Conservation (phyloP, 2,888 invertebrate species). For the Carterocephalus palaemon region DNA sequence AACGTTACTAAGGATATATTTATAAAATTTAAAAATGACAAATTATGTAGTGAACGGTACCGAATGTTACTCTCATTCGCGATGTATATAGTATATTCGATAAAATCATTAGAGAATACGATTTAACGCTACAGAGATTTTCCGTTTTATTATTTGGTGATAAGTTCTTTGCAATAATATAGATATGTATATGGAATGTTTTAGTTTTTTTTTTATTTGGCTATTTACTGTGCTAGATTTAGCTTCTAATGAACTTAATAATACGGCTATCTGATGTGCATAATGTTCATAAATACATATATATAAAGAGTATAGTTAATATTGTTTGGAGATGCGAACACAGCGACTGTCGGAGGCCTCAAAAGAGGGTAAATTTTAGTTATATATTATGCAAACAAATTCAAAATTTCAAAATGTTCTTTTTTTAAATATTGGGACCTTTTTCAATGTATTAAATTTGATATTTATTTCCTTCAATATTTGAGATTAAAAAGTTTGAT, state of each 20-base stretch:
- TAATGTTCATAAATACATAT: conserved; percentile 31
- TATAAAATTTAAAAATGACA: conserved; percentile 68
- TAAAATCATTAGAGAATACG: conserved; percentile 52
- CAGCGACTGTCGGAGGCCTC: conserved; percentile 43
- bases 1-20: conserved; percentile 61
- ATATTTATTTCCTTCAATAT: too few species aligned
- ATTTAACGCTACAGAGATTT: conserved; percentile 41
- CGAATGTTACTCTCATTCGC: conserved; percentile 69
- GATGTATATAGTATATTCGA: conserved; percentile 71
- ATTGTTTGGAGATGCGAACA: conserved; percentile 39
- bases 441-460: too few species aligned
- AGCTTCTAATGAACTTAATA: conserved; percentile 38
- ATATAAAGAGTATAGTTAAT: conserved; percentile 37
- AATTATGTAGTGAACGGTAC: conserved; percentile 65
- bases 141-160: conserved; percentile 52
- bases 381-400: conserved; percentile 37
- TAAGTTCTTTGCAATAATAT: conserved; percentile 72
- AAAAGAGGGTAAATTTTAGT: conserved; percentile 14
- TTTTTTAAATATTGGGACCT: conserved; percentile 28
- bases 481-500: too few species aligned
- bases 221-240: conserved; percentile 55
- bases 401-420: conserved; percentile 45
- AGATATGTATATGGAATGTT: conserved; percentile 43
- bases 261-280: conserved; percentile 34
- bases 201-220: conserved; percentile 43